phyloP scores from a whole-genome alignment of 2,797 vertebrate species.

The Tangara arthus region DNA sequence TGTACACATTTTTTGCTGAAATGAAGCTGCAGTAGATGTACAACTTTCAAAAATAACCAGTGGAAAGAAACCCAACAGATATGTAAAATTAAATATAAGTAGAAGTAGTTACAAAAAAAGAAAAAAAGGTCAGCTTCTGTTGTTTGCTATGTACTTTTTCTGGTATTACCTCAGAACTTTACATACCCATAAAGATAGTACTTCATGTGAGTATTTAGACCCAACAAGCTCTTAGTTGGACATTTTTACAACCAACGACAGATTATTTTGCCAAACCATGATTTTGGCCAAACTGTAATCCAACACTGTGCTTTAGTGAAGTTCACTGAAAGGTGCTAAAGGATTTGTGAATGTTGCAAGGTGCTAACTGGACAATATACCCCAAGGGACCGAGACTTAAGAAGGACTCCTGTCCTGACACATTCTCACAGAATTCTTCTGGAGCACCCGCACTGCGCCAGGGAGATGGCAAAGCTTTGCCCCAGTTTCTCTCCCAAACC shows the following conservation, averaged over 20 bases:
- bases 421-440: background rate
- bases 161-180: background rate
- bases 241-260: background rate
- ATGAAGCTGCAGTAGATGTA: background rate
- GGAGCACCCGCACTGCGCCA: background rate
- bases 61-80: background rate
- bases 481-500: constrained; percentile 12
- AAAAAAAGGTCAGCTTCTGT: background rate
- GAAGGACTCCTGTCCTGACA: background rate
- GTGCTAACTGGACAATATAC: background rate
- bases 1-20: background rate
- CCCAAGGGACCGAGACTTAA: background rate
- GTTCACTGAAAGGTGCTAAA: background rate
- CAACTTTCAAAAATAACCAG: background rate
- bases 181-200: background rate
- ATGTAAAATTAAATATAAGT: background rate
- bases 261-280: background rate
- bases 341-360: background rate
- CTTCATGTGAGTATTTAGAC: background rate
- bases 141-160: background rate
- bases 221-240: background rate
- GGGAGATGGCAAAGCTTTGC: background rate
- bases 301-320: background rate
- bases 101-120: background rate
- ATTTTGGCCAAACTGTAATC: background rate